Percentiles rank a stretch among this genome's conserved stretches.
Conservation (phyloP, 1,140 invertebrate species). For the Dinoponera quadriceps region DNA sequence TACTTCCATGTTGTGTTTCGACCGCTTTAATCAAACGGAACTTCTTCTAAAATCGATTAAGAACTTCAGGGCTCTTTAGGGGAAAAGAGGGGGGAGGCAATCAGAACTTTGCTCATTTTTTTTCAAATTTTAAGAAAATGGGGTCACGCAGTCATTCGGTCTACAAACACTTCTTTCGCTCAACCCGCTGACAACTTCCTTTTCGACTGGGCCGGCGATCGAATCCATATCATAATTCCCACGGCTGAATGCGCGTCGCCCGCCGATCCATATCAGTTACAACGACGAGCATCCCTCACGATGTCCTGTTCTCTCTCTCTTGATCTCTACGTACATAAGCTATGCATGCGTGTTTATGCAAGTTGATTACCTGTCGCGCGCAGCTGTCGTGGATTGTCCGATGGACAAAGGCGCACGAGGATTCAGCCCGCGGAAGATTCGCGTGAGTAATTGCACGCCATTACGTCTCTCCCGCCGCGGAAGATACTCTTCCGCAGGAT, state of each 20-base stretch:
- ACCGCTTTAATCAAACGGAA: too few species aligned
- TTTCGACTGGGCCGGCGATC: too few species aligned
- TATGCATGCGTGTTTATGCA: constrained; percentile 57
- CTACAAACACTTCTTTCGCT: too few species aligned
- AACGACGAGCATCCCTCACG: constrained; percentile 50
- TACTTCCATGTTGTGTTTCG: too few species aligned
- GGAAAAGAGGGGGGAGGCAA: too few species aligned
- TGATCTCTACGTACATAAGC: constrained; percentile 30
- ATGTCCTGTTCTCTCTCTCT: constrained; percentile 6
- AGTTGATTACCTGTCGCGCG: constrained; percentile 55
- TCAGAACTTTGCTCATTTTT: too few species aligned
- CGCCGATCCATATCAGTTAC: constrained; percentile 54
- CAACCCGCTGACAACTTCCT: too few species aligned
- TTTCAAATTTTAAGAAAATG: too few species aligned
- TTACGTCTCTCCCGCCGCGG: constrained; percentile 10
- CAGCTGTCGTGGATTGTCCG: constrained; percentile 57
- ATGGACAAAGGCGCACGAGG: constrained; percentile 51
- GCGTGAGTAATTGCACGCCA: constrained; percentile 42
- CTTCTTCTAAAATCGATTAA: too few species aligned
- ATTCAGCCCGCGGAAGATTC: constrained; percentile 50
- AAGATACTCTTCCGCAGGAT: constrained; percentile 43
- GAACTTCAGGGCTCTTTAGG: too few species aligned
- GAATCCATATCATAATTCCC: constrained; percentile 28
- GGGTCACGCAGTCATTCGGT: too few species aligned
- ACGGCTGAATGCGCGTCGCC: constrained; percentile 39